Evolutionary conservation across 2,113 vertebrate genomes (phyloP).

Genomic region (Empidonax traillii): DNA sequence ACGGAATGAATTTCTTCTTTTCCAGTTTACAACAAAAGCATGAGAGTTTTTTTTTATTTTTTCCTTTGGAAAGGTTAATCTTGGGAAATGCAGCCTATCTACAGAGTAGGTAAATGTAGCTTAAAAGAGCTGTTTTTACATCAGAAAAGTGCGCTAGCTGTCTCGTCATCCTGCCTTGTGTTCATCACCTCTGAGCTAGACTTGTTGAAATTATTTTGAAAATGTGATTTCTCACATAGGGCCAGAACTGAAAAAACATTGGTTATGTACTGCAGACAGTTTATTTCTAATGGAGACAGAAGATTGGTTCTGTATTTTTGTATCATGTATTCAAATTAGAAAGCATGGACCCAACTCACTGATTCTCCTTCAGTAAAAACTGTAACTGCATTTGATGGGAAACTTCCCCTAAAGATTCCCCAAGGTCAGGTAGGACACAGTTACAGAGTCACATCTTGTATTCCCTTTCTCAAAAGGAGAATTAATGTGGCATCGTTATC

Average conservation of each 20-base stretch:
- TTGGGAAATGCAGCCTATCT: neutral
- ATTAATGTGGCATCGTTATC: constrained; percentile 38
- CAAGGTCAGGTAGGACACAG: constrained; percentile 25
- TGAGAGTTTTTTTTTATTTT: neutral
- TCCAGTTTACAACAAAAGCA: neutral
- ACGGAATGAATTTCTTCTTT: neutral
- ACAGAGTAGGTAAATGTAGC: neutral
- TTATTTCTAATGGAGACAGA: neutral
- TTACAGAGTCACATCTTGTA: neutral
- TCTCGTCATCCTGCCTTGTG: accelerated
- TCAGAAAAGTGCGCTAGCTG: neutral
- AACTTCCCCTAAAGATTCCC: neutral
- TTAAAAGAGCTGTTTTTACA: neutral
- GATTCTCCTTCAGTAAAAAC: neutral
- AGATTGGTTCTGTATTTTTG: neutral
- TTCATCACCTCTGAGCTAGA: neutral
- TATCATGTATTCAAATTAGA: neutral
- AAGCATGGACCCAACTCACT: neutral
- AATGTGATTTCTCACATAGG: neutral
- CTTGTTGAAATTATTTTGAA: neutral
- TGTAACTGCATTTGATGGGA: neutral
- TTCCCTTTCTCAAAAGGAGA: neutral
- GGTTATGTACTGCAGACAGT: neutral
- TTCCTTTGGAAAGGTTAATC: neutral
- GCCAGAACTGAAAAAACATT: neutral